Base-by-base conservation (phyloP, 1,140 invertebrate genomes). In the Monochamus saltuarius region DNA sequence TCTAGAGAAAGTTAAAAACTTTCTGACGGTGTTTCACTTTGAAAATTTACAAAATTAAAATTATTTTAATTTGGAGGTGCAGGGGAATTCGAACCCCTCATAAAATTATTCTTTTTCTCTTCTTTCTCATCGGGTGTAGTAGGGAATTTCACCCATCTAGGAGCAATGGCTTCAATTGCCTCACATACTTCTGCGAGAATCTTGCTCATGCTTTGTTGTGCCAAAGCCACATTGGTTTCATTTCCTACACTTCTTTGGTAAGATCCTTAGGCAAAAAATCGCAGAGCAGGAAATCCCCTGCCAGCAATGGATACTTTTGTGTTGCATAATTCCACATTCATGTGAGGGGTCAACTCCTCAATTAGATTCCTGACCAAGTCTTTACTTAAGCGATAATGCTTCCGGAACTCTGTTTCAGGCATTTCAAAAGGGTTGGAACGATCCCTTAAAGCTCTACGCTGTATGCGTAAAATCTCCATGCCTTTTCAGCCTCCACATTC, bases 221-320 rank as follows among this genome's bases (percentile, higher is more conserved):
- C 1, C n/a, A 35, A 2, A 7, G 4, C 19, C 49, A 51, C 29
- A 29, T 29, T 4, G 2, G 11, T 11, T 34, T 35, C 49, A 51
- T 51, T 51, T 51, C 49, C 49, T 1, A 3, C 3, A 6, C 22
- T 34, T 34, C 22, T 29, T 34, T 51, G 49, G 11, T 51, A 51
- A 1, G 49, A 29, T 2, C 49, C 49, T 2, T 51, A 19, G 4
- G 49, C 49, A 35, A 51, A 51, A 51, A 51, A 51, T 6, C 34
- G 6, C 11, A 51, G 34, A n/a, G 49, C 49, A 1, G 10, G 4
- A 51, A 51, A 51, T 4, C 6, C 11, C 34, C 29, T 51, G 36
- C 2, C 29, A n/a, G n/a, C n/a, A n/a, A 51, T 51, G 10, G 49
- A 17, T 8, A 51, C 2, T 4, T 17, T 51, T 4, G 22, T 51